phyloP scores from a whole-genome alignment of 2,113 vertebrate species.

The Pavo muticus region DNA sequence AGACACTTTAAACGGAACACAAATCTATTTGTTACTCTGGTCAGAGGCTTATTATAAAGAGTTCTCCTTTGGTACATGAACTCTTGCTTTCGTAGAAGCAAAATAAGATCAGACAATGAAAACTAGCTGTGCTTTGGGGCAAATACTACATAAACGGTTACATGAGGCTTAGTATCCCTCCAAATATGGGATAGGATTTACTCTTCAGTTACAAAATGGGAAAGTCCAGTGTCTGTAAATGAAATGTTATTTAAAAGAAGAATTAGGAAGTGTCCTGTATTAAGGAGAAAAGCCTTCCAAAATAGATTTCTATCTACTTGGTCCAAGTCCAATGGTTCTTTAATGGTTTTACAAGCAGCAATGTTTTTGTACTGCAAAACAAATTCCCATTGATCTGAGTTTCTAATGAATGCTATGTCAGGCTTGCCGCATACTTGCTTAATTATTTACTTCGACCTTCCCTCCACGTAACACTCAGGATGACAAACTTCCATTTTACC shows the following conservation, averaged over 20 bases:
- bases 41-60: neutral
- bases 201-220: neutral
- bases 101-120: neutral
- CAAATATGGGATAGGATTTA: neutral
- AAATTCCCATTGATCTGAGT: conserved; percentile 22
- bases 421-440: conserved; percentile 6
- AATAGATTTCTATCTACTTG: neutral
- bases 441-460: conserved; percentile 59
- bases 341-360: neutral
- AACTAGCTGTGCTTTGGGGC: neutral
- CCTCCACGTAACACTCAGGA: neutral
- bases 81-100: neutral
- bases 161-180: neutral
- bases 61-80: neutral
- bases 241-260: neutral
- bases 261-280: neutral
- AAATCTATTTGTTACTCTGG: neutral
- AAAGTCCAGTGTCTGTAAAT: neutral
- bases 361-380: neutral
- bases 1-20: neutral
- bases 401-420: conserved; percentile 7
- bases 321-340: neutral
- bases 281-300: neutral
- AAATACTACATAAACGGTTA: neutral
- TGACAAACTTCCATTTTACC: conserved; percentile 7